Percentiles rank a stretch among this genome's conserved stretches.
phyloP scores from a whole-genome alignment of 2,888 invertebrate genomes.

The Diabrotica balteata region DNA sequence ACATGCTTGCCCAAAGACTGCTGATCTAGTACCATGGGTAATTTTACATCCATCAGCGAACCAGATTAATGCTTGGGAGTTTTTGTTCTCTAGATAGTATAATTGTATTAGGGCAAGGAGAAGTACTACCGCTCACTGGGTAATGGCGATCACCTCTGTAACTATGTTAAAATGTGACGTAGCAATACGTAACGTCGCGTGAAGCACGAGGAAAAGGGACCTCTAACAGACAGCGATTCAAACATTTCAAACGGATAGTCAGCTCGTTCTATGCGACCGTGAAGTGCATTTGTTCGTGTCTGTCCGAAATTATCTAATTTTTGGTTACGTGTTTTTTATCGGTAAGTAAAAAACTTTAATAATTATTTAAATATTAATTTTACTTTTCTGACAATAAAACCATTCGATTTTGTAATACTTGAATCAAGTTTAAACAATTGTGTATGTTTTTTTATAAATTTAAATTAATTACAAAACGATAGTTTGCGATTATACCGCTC shows the following conservation, averaged over 20 bases:
- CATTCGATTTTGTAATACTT: slow-evolving; percentile 7
- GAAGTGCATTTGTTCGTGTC: slow-evolving; percentile 5
- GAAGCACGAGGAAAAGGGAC: background rate
- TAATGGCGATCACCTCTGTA: no score
- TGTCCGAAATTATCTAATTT: slow-evolving; percentile 30
- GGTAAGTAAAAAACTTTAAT: slow-evolving; percentile 7
- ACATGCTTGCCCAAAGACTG: no score
- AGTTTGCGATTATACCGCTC: slow-evolving; percentile 18
- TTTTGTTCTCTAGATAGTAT: no score
- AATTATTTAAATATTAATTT: no score
- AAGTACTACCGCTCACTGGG: no score
- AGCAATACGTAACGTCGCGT: no score
- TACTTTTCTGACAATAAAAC: slow-evolving; percentile 13
- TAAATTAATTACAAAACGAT: slow-evolving; percentile 2
- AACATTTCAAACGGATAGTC: background rate
- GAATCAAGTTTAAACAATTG: background rate
- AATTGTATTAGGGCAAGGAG: no score
- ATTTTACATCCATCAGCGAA: no score
- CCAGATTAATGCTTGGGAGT: no score
- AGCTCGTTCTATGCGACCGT: background rate
- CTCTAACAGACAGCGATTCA: background rate
- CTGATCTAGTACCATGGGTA: no score
- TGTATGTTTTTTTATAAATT: background rate
- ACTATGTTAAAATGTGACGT: no score
- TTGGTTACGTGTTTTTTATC: slow-evolving; percentile 12